A percentile compares a stretch with the other conserved stretches of the same genome.
phyloP scores from a whole-genome alignment of 2,888 invertebrate species.

The Ophion costatus region DNA sequence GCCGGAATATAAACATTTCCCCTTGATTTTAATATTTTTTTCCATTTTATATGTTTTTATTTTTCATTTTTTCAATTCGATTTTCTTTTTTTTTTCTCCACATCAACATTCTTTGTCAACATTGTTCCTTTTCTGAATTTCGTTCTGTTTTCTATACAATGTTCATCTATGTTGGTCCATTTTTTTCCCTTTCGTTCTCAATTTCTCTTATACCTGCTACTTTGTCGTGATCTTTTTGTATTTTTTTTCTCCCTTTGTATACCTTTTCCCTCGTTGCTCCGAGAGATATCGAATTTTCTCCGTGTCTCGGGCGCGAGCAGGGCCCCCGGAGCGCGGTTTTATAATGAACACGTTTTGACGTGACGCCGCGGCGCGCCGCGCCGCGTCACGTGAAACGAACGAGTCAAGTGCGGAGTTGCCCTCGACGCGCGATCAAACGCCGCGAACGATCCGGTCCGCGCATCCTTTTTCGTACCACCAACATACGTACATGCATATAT shows the following conservation, averaged over 20 bases:
- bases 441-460: background rate
- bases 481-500: background rate
- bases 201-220: background rate
- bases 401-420: constrained; percentile 24
- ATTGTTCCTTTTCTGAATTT: background rate
- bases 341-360: constrained; percentile 80
- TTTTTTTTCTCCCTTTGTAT: background rate
- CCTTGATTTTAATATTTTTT: background rate
- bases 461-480: background rate
- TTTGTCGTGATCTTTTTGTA: background rate
- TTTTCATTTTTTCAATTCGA: too few species aligned
- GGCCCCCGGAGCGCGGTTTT: constrained; percentile 72
- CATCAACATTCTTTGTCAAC: background rate
- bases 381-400: constrained; percentile 18
- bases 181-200: background rate
- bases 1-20: background rate
- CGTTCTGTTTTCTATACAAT: background rate
- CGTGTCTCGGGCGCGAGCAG: constrained; percentile 44
- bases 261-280: background rate
- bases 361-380: constrained; percentile 71
- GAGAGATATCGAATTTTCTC: background rate
- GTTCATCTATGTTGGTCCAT: background rate
- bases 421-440: background rate
- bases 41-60: background rate
- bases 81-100: too few species aligned